Conservation (phyloP, 2,888 invertebrate species). For the Dryococelus australis region DNA sequence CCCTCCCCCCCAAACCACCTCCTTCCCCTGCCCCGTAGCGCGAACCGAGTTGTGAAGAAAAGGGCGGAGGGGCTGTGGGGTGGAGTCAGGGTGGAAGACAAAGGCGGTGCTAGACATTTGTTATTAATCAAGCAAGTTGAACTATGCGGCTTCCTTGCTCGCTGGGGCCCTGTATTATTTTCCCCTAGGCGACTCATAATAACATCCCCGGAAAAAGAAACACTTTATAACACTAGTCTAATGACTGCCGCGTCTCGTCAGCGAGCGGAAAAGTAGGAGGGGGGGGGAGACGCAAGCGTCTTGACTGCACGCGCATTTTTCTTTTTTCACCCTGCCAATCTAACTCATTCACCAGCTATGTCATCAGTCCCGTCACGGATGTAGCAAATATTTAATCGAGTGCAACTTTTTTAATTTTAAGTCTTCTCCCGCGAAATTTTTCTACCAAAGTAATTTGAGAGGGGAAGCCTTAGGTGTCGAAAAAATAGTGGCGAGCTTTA, state of each 20-base stretch:
- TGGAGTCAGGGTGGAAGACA: conserved; percentile 37
- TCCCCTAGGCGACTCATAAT: conserved; percentile 40
- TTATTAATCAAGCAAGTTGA: conserved; percentile 43
- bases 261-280: not conserved
- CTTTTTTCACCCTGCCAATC: not conserved
- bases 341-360: not conserved
- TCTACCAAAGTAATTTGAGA: not conserved
- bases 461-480: conserved; percentile 5
- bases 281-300: not conserved
- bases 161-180: conserved; percentile 34
- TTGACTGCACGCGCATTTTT: not conserved
- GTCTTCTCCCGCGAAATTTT: not conserved
- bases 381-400: conserved; percentile 22
- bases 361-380: not conserved
- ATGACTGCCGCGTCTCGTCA: conserved; percentile 12
- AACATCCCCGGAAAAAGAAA: conserved; percentile 38
- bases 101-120: conserved; percentile 38
- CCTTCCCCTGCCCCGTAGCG: not conserved
- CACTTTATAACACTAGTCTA: conserved; percentile 34
- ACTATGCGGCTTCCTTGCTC: not conserved
- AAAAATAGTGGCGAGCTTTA: not conserved
- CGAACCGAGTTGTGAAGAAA: not conserved
- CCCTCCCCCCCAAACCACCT: not conserved
- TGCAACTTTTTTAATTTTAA: not conserved
- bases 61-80: not conserved